Conservation (phyloP, 2,113 vertebrate species). For the Thomomys bottae region DNA sequence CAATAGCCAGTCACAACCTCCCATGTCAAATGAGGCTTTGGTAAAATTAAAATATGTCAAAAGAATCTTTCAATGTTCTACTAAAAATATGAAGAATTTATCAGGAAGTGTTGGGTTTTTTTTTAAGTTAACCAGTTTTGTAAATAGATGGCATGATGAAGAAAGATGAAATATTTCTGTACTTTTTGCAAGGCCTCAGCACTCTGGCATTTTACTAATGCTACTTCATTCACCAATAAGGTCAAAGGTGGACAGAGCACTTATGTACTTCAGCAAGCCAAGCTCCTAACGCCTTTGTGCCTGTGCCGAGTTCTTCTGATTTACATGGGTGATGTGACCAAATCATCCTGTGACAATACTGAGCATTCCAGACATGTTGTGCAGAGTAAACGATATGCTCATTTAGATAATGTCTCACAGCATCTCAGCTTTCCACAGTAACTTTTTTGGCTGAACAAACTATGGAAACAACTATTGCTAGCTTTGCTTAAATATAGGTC, state of each 20-base stretch:
- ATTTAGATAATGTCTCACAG: conserved; percentile 60
- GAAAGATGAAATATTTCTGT: neutral
- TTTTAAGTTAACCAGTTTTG: neutral
- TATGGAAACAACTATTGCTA: conserved; percentile 14
- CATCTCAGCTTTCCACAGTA: conserved; percentile 20
- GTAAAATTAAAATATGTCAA: neutral
- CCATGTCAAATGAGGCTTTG: neutral
- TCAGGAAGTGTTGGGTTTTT: too few species aligned
- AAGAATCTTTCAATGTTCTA: conserved; percentile 4
- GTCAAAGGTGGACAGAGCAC: neutral
- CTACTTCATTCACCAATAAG: neutral
- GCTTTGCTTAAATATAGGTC: conserved; percentile 55
- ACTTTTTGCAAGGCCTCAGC: neutral
- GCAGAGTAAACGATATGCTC: conserved; percentile 30
- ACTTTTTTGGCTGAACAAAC: neutral
- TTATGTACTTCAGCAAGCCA: neutral
- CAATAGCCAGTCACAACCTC: neutral
- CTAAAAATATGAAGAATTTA: neutral
- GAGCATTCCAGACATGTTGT: conserved; percentile 42
- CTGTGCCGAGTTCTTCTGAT: conserved; percentile 45
- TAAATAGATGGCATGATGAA: neutral
- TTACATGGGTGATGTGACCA: conserved; percentile 51
- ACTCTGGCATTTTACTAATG: neutral
- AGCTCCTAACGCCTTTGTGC: conserved; percentile 4
- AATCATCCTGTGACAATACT: conserved; percentile 52